These are phyloP conservation scores for Elysia crispata DNA, from an alignment of 2,888 invertebrate genomes.

Conservation along the genomic window DNA sequence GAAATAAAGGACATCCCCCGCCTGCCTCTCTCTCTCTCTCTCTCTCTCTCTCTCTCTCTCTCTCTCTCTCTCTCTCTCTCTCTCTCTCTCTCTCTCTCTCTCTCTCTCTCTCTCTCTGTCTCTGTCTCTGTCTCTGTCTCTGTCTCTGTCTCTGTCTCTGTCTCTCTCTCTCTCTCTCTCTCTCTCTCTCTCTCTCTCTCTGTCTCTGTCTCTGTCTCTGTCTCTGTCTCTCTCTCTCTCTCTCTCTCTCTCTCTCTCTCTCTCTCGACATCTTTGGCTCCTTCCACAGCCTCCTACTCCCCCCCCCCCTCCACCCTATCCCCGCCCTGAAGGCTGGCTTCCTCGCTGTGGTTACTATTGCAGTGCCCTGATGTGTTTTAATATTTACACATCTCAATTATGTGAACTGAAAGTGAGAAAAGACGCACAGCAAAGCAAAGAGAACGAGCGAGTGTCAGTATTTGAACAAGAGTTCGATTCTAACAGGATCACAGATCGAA, in stretches of 20 bases:
- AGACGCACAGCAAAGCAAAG: no score
- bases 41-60: conserved; percentile 13
- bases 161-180: conserved; percentile 23
- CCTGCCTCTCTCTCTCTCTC: conserved; percentile 5
- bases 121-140: not conserved
- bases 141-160: not conserved
- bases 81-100: not conserved
- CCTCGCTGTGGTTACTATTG: no score
- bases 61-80: conserved; percentile 2
- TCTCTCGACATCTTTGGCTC: no score
- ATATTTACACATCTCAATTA: no score
- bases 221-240: not conserved
- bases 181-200: conserved; percentile 23
- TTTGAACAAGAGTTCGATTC: no score
- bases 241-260: conserved; percentile 5
- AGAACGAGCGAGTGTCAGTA: no score
- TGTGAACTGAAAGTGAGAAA: no score
- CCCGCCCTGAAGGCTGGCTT: not conserved
- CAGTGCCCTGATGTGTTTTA: no score
- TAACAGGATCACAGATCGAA: no score
- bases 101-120: not conserved
- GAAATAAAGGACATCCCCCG: no score
- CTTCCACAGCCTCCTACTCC: not conserved
- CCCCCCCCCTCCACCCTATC: not conserved
- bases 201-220: conserved; percentile 10